phyloP scores from a whole-genome alignment of 2,797 vertebrate species.

The Cyclopterus lumpus region DNA sequence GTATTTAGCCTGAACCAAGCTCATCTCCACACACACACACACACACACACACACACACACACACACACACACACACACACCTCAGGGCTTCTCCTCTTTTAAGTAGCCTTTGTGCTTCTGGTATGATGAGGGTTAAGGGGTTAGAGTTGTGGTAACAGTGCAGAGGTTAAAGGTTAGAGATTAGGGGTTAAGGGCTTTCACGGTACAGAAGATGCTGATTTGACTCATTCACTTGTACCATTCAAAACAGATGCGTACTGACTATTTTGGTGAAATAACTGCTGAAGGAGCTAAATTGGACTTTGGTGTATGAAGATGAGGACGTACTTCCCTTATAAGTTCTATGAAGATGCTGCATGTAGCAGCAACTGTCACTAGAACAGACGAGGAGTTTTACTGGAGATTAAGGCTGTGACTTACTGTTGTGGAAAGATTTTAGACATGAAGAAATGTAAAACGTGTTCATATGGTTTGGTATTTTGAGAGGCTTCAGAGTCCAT shows the following conservation, averaged over 20 bases:
- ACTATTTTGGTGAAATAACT: conserved; percentile 18
- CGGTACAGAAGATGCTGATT: conserved; percentile 36
- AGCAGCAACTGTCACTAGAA: conserved; percentile 5
- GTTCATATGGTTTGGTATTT: neutral
- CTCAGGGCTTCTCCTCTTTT: conserved; percentile 25
- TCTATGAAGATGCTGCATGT: conserved; percentile 3
- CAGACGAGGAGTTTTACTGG: neutral
- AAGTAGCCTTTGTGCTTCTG: conserved; percentile 58
- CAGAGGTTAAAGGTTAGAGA: conserved; percentile 60
- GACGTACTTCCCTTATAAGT: conserved; percentile 2
- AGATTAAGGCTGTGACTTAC: conserved; percentile 11
- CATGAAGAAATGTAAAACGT: neutral
- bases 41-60: conserved; percentile 10
- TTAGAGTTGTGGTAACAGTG: conserved; percentile 52
- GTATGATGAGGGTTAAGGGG: conserved; percentile 54
- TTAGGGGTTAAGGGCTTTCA: conserved; percentile 63
- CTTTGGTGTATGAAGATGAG: conserved; percentile 16
- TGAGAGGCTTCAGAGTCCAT: neutral
- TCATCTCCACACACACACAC: conserved; percentile 33
- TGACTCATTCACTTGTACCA: conserved; percentile 38
- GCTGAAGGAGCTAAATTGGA: conserved; percentile 11
- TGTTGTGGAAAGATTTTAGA: neutral
- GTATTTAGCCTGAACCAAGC: conserved; percentile 69
- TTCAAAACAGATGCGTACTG: conserved; percentile 49
- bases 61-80: conserved; percentile 30